These are phyloP conservation scores for Atherix ibis DNA, from an alignment of 2,888 invertebrate genomes.

Conservation along the genomic window DNA sequence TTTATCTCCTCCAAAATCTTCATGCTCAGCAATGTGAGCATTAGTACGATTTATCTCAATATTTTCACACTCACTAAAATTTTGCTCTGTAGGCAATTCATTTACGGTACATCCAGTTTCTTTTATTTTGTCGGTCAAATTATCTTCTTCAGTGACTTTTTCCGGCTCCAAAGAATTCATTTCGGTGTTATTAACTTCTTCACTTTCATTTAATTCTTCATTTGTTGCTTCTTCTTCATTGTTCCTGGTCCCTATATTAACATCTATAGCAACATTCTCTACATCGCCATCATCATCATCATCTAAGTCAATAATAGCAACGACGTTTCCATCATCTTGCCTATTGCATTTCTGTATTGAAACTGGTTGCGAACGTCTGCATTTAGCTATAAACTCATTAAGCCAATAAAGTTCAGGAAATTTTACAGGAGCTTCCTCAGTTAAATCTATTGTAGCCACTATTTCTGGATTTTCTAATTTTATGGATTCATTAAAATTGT, in stretches of 20 bases:
- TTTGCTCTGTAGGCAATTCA: not conserved
- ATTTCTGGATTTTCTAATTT: conserved; percentile 5
- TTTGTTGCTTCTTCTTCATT: not conserved
- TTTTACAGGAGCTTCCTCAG: not conserved
- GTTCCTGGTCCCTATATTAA: not conserved
- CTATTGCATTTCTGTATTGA: not conserved
- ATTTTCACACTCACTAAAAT: too few species aligned
- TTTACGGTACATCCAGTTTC: not conserved
- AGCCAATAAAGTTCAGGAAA: conserved; percentile 3
- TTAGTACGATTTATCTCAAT: not conserved
- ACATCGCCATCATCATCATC: conserved; percentile 4
- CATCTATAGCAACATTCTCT: not conserved
- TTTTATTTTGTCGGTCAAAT: not conserved
- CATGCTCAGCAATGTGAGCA: not conserved
- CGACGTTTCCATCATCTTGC: not conserved
- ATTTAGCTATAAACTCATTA: conserved; percentile 1
- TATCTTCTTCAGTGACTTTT: not conserved
- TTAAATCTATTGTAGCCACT: conserved; percentile 5
- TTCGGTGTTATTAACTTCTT: not conserved
- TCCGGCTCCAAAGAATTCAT: not conserved
- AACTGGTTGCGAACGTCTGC: not conserved
- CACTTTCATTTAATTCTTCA: not conserved
- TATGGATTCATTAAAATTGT: not conserved
- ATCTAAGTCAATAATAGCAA: conserved; percentile 1
- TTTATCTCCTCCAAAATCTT: not conserved